phyloP scores from a whole-genome alignment of 2,888 invertebrate species.

The Sphinx pinastri region DNA sequence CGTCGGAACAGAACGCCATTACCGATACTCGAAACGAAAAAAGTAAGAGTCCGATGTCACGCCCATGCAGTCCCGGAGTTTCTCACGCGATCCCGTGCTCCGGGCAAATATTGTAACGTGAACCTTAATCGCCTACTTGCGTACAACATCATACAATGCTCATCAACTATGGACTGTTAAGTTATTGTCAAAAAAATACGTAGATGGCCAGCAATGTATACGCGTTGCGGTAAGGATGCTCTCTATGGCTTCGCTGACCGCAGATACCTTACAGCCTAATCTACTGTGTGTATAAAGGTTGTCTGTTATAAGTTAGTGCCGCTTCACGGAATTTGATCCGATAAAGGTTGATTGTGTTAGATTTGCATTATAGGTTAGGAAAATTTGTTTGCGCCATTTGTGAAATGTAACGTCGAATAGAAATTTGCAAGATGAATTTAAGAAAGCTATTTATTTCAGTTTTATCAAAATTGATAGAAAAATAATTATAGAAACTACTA shows the following conservation, averaged over 20 bases:
- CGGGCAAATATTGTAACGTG: slow-evolving; percentile 71
- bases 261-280: slow-evolving; percentile 54
- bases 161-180: slow-evolving; percentile 22
- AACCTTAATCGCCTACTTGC: slow-evolving; percentile 59
- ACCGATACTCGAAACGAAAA: slow-evolving; percentile 66
- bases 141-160: slow-evolving; percentile 33
- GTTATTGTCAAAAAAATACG: slow-evolving; percentile 35
- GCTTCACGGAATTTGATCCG: slow-evolving; percentile 9
- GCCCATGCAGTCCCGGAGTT: slow-evolving; percentile 79
- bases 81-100: slow-evolving; percentile 75
- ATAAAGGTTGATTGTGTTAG: slow-evolving; percentile 9
- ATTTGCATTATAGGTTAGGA: background rate
- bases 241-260: slow-evolving; percentile 69
- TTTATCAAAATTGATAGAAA: too few species aligned
- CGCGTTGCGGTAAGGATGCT: slow-evolving; percentile 51
- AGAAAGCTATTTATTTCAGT: too few species aligned
- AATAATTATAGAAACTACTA: too few species aligned
- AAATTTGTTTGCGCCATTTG: background rate
- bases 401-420: background rate
- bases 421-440: too few species aligned
- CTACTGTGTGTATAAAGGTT: slow-evolving; percentile 34
- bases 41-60: slow-evolving; percentile 78
- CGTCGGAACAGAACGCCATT: slow-evolving; percentile 67
- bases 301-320: slow-evolving; percentile 7
- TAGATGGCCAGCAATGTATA: slow-evolving; percentile 51